A percentile compares a stretch with the other conserved stretches of the same genome.
These are phyloP conservation scores for Ditula angustiorana DNA, from an alignment of 2,888 invertebrate genomes.

Conservation along the genomic window DNA sequence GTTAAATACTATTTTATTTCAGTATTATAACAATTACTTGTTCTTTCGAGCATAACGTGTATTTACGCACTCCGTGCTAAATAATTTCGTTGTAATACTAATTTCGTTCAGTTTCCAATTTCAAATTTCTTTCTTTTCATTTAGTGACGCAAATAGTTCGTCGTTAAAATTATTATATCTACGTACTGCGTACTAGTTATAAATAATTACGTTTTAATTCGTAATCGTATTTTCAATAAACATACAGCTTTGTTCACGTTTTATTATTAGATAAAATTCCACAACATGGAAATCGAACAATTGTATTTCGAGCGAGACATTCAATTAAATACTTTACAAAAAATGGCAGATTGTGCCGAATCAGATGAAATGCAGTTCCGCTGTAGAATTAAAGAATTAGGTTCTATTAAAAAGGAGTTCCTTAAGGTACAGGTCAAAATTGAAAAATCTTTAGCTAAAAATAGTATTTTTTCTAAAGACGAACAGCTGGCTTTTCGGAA, in stretches of 20 bases:
- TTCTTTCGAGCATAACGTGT: neutral
- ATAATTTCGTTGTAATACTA: neutral
- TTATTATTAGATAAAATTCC: neutral
- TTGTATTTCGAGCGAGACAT: neutral
- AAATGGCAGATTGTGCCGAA: constrained; percentile 2
- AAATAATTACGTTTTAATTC: neutral
- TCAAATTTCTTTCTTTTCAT: neutral
- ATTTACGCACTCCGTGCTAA: neutral
- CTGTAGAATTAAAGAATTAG: neutral
- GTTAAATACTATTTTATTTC: neutral
- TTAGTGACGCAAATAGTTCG: too few species aligned
- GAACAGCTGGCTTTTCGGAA: neutral
- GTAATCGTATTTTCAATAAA: neutral
- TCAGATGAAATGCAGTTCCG: neutral
- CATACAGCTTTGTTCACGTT: neutral
- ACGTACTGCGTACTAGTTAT: neutral
- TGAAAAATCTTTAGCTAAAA: constrained; percentile 1
- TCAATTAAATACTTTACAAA: neutral
- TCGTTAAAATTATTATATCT: neutral
- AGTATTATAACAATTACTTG: neutral
- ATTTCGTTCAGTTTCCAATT: neutral
- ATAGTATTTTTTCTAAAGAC: neutral
- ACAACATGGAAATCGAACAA: neutral
- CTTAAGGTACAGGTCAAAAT: constrained; percentile 1
- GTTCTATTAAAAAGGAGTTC: neutral